Conservation (phyloP, 2,113 vertebrate species). For the Alligator sinensis region DNA sequence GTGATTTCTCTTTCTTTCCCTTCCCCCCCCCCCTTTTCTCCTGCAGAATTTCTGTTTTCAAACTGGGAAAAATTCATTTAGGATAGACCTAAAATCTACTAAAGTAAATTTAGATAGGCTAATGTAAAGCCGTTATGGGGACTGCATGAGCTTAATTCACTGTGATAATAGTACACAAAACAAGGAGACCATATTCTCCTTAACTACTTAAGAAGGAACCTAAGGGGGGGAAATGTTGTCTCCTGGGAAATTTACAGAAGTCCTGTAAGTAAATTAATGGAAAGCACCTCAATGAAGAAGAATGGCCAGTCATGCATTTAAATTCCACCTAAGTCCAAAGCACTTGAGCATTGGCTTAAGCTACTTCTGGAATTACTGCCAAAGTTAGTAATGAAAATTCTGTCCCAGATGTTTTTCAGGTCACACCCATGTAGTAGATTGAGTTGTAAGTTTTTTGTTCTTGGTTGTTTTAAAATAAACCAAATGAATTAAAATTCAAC, state of each 20-base stretch:
- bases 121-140: not conserved
- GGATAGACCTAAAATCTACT: not conserved
- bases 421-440: no score
- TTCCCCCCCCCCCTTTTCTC: no score
- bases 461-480: no score
- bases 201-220: not conserved
- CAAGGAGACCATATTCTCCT: not conserved
- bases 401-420: no score
- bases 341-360: not conserved
- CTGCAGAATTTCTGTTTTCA: no score
- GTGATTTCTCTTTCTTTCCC: no score
- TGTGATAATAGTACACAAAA: not conserved
- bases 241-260: not conserved
- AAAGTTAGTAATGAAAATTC: not conserved
- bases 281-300: no score
- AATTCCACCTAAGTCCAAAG: not conserved
- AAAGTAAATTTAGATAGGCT: not conserved
- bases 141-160: not conserved
- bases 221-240: not conserved
- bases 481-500: no score
- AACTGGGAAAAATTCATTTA: no score
- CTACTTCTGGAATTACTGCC: not conserved
- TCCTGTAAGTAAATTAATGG: no score
- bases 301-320: not conserved
- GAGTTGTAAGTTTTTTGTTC: no score